Base-by-base conservation (phyloP, 1,140 invertebrate species). In the Caenorhabditis briggsae region DNA sequence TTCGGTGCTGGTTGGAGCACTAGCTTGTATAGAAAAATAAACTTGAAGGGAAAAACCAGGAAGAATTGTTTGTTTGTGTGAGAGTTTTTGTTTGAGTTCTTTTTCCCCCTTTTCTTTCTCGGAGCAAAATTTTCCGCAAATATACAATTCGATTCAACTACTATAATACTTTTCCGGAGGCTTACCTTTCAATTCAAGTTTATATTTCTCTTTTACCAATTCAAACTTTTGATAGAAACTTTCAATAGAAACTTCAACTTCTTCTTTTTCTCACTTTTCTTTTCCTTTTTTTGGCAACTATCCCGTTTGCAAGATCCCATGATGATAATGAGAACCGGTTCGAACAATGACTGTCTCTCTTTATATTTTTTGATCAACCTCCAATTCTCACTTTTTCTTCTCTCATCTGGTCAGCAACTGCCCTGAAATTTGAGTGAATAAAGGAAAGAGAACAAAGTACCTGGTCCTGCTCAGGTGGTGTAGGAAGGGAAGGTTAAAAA, bases 41-140 rank as follows among this genome's bases (percentile, higher is more conserved):
- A 46, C 11, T 11, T 16, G n/a, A 78, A 18, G 12, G n/a, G 53
- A 53, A 78, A 46, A 18, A 14, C 46, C 12, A 5, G 23, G 9
- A 25, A 78, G 46, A 43, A 78, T 23, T 78, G 70, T 78, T 78
- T 78, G 70, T 78, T 78, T 78, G 70, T 78, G 46, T 18, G 8
- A 43, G 65, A 50, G 46, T 50, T 78, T 78, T 78, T 78, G 46
- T 78, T 78, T 78, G 70, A 50, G 70, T 78, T 78, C 70, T 50
- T n/a, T 23, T 11, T 46, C 43, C 70, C 46, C 46, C 50, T 25
- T 25, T 46, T 33, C 14, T 5, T 23, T 53, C 8, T n/a, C 20
- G 8, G 41, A 50, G 70, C 46, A 53, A 50, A 78, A 23, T 53
- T 53, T 78, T 50, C 20, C 12, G 46, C 43, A 53, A 50, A 23